Conservation (phyloP, 1,140 invertebrate species). For the Drosophila ficusphila region DNA sequence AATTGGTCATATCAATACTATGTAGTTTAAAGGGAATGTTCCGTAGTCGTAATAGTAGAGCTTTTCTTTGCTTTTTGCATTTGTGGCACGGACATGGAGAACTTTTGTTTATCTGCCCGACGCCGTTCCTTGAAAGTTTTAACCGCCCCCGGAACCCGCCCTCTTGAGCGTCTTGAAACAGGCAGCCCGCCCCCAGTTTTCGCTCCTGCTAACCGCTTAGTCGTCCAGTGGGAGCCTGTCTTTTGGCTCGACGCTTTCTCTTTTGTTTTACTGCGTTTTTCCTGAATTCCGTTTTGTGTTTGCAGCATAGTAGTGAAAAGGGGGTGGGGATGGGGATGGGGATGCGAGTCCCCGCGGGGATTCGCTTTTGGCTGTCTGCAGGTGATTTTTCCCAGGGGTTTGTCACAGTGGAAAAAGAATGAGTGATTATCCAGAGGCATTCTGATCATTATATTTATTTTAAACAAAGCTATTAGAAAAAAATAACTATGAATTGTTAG, state of each 20-base stretch:
- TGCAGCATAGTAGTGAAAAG: neutral
- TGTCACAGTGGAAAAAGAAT: constrained; percentile 9
- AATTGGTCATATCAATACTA: too few relatives aligned
- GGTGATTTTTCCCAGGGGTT: constrained; percentile 1
- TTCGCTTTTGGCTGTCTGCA: neutral
- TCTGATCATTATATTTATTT: too few relatives aligned
- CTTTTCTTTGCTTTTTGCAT: constrained; percentile 19
- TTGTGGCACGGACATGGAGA: constrained; percentile 9
- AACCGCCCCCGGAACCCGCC: neutral
- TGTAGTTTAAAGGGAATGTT: neutral
- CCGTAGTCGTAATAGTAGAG: neutral
- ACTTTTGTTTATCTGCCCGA: constrained; percentile 43
- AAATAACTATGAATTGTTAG: too few relatives aligned
- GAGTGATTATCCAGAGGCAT: too few relatives aligned
- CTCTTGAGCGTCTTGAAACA: neutral
- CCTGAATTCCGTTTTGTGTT: constrained; percentile 68
- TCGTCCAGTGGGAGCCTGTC: constrained; percentile 10
- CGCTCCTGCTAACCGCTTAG: constrained; percentile 1
- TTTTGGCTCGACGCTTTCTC: neutral
- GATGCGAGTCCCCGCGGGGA: too few relatives aligned
- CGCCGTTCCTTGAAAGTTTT: neutral
- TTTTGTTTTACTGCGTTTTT: constrained; percentile 37
- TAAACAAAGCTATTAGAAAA: too few relatives aligned
- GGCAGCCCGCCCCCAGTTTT: constrained; percentile 4
- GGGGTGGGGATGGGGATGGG: too few relatives aligned